Conservation (phyloP, 2,888 invertebrate species). For the Cryptocephalus moraei region DNA sequence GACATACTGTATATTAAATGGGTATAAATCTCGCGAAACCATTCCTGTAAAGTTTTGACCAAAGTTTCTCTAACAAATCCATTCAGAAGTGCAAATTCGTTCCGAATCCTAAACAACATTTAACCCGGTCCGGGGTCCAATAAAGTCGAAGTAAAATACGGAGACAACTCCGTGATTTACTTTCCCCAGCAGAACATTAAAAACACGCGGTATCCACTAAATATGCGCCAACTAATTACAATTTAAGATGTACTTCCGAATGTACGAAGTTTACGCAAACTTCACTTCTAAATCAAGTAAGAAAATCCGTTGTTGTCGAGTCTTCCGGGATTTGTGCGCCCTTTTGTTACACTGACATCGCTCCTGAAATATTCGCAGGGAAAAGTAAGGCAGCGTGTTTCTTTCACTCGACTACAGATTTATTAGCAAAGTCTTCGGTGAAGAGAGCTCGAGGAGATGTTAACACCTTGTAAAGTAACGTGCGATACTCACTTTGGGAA, state of each 20-base stretch:
- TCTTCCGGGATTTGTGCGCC: slow-evolving; percentile 19
- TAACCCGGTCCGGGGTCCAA: slow-evolving; percentile 16
- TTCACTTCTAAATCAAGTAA: slow-evolving; percentile 27
- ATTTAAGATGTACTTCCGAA: slow-evolving; percentile 28
- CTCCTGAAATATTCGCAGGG: slow-evolving; percentile 18
- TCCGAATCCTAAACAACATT: no score
- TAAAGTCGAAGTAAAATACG: slow-evolving; percentile 32
- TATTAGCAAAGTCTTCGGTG: no score
- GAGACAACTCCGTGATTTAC: slow-evolving; percentile 32
- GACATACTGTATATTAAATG: no score
- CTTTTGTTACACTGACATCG: slow-evolving; percentile 22
- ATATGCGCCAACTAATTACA: slow-evolving; percentile 31
- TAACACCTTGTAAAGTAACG: no score
- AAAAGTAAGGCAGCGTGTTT: slow-evolving; percentile 4
- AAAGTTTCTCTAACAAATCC: no score
- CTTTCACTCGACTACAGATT: no score
- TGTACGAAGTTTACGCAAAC: slow-evolving; percentile 27
- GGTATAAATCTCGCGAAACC: no score
- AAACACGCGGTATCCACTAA: slow-evolving; percentile 36
- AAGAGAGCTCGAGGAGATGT: no score
- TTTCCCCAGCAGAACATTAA: slow-evolving; percentile 31
- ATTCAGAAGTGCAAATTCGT: no score
- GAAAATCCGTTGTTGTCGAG: slow-evolving; percentile 19
- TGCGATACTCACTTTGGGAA: no score
- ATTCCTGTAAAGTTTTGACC: no score